These are phyloP conservation scores for Apodemus speciosus DNA, from an alignment of 2,113 vertebrate genomes.

Conservation along the genomic window DNA sequence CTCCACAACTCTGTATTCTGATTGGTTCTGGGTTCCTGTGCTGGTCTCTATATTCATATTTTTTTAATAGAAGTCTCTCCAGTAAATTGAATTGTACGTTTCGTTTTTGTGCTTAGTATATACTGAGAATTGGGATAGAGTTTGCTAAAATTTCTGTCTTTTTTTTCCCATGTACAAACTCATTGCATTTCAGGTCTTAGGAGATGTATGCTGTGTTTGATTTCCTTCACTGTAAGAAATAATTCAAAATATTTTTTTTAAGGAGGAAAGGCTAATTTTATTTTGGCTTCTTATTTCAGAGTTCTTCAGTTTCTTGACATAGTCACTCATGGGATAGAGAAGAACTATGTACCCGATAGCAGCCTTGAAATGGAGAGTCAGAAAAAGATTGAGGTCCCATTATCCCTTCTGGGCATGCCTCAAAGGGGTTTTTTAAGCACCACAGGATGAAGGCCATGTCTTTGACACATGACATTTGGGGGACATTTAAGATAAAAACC, in stretches of 20 bases:
- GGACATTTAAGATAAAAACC: neutral
- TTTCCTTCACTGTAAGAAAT: neutral
- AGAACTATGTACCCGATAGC: neutral
- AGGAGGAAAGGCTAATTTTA: neutral
- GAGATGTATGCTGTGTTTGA: neutral
- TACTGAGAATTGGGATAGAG: neutral
- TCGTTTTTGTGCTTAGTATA: neutral
- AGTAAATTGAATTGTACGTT: neutral
- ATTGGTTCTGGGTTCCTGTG: neutral
- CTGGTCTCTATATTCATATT: neutral
- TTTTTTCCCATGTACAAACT: neutral
- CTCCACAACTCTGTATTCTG: neutral
- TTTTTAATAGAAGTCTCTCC: neutral
- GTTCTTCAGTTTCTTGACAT: neutral
- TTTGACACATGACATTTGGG: neutral
- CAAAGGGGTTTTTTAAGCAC: neutral
- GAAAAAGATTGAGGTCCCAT: neutral
- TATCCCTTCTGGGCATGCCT: neutral
- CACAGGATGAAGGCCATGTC: neutral
- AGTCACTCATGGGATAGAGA: neutral
- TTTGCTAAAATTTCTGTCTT: neutral
- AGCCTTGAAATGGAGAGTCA: neutral
- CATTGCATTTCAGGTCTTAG: neutral
- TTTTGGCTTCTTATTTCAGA: neutral
- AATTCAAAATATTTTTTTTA: neutral